These are phyloP conservation scores for Xenopus tropicalis DNA, from an alignment of 2,113 vertebrate genomes.

Conservation along the genomic window DNA sequence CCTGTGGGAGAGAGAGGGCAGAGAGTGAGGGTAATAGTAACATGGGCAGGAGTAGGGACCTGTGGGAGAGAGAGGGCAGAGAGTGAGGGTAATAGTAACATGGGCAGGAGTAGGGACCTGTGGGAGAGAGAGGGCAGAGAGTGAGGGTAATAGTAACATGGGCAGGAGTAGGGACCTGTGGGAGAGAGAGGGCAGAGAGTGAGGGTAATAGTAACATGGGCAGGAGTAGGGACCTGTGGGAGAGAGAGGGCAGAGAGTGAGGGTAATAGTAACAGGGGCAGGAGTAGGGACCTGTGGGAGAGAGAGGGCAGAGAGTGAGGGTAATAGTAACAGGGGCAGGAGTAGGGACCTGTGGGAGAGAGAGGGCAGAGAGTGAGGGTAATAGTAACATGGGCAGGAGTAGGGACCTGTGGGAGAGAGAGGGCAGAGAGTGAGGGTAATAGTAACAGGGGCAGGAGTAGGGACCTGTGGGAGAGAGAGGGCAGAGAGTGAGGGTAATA, in stretches of 20 bases:
- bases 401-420: too few species aligned
- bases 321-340: constrained; percentile 84
- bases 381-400: constrained; percentile 83
- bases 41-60: constrained; percentile 81
- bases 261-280: constrained; percentile 86
- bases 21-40: constrained; percentile 83
- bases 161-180: constrained; percentile 79
- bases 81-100: constrained; percentile 86
- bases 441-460: constrained; percentile 86
- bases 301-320: too few species aligned
- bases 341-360: constrained; percentile 76
- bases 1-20: too few species aligned
- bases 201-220: constrained; percentile 84
- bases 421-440: too few species aligned
- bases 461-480: too few species aligned
- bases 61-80: too few species aligned
- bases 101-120: constrained; percentile 79
- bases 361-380: too few species aligned
- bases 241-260: too few species aligned
- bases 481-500: too few species aligned
- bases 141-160: constrained; percentile 84
- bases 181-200: too few species aligned
- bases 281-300: constrained; percentile 74
- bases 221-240: constrained; percentile 79
- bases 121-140: too few species aligned